A percentile compares a stretch with the other conserved stretches of the same genome.
phyloP scores from a whole-genome alignment of 2,113 vertebrate species.

The Pangasianodon hypophthalmus region DNA sequence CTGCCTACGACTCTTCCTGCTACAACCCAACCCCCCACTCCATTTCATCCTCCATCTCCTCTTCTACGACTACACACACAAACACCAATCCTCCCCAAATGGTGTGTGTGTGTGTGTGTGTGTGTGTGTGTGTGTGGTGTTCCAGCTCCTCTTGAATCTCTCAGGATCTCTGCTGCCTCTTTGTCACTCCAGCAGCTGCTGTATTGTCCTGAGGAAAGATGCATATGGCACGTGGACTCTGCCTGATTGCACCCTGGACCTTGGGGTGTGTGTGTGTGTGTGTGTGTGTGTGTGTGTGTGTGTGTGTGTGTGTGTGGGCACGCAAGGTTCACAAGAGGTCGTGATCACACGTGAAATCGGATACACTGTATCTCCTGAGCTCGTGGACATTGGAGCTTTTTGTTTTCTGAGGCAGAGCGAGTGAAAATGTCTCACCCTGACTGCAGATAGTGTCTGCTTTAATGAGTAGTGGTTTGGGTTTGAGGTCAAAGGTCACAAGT shows the following conservation, averaged over 20 bases:
- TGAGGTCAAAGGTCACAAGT: slow-evolving; percentile 46
- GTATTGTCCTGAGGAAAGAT: slow-evolving; percentile 68
- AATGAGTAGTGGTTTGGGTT: slow-evolving; percentile 24
- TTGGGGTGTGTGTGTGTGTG: slow-evolving; percentile 3
- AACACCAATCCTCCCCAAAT: slow-evolving; percentile 41
- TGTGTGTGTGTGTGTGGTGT: slow-evolving; percentile 49
- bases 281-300: slow-evolving; percentile 26
- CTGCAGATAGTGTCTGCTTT: slow-evolving; percentile 3
- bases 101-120: slow-evolving; percentile 45
- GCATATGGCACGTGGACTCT: slow-evolving; percentile 66
- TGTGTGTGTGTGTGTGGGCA: not conserved
- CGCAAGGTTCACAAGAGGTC: not conserved
- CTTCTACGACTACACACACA: slow-evolving; percentile 31
- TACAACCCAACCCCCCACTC: slow-evolving; percentile 48
- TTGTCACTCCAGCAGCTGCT: slow-evolving; percentile 71
- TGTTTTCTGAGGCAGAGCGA: not conserved
- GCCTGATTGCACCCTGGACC: slow-evolving; percentile 19
- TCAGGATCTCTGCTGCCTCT: slow-evolving; percentile 55
- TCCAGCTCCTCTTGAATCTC: slow-evolving; percentile 55
- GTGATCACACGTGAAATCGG: slow-evolving; percentile 39
- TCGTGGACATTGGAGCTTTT: not conserved
- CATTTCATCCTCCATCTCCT: slow-evolving; percentile 44
- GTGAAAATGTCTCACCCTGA: not conserved
- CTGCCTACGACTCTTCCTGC: slow-evolving; percentile 51
- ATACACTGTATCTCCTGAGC: slow-evolving; percentile 21